A percentile compares a stretch with the other conserved stretches of the same genome.
phyloP scores from a whole-genome alignment of 2,797 vertebrate genomes.

The Gymnoscopelus microlampas region DNA sequence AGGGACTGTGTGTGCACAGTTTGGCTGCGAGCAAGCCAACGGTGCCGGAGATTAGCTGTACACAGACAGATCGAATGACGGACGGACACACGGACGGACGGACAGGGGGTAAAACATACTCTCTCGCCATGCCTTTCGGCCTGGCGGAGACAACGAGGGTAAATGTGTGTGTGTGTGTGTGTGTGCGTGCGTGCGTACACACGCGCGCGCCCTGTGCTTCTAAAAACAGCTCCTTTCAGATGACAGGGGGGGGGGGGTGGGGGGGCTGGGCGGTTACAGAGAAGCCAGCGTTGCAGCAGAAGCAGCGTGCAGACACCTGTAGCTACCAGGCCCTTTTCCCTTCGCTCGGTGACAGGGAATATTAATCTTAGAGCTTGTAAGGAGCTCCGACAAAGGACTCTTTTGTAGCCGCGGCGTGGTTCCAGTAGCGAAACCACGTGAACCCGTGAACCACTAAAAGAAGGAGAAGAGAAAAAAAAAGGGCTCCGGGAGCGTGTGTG shows the following conservation, averaged over 20 bases:
- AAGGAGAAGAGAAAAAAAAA: no score
- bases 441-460: constrained; percentile 51
- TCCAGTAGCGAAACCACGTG: constrained; percentile 43
- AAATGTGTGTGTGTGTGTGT: no score
- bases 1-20: no score
- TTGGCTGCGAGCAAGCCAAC: no score
- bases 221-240: constrained; percentile 77
- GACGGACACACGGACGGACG: no score
- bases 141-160: no score
- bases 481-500: no score
- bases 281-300: constrained; percentile 8
- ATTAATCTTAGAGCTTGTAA: constrained; percentile 75
- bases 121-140: no score
- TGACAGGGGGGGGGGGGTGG: constrained; percentile 61
- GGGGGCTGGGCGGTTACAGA: constrained; percentile 47
- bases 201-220: constrained; percentile 31
- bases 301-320: constrained; percentile 68
- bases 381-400: constrained; percentile 69
- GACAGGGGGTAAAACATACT: no score
- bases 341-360: constrained; percentile 72
- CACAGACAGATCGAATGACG: no score
- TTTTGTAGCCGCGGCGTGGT: constrained; percentile 57
- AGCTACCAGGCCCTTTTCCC: constrained; percentile 66
- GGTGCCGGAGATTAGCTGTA: no score
- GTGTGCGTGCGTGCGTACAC: no score